Conservation (phyloP, 2,797 vertebrate species). For the Ceyx erithaca region DNA sequence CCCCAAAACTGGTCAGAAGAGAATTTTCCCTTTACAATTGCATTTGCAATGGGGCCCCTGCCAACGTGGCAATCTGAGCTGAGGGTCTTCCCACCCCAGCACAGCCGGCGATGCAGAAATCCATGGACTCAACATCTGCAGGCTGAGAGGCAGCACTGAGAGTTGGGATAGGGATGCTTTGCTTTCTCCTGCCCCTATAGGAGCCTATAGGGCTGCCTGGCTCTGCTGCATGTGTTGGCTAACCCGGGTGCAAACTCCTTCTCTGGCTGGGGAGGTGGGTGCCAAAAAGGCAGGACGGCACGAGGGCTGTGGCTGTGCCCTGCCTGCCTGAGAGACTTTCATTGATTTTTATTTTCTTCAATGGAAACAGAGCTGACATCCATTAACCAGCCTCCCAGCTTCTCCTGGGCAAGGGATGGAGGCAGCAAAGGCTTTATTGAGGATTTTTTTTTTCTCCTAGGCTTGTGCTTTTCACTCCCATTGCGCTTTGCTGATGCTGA, state of each 20-base stretch:
- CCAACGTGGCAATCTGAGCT: not conserved
- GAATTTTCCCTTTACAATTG: not conserved
- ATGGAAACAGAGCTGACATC: slow-evolving; percentile 62
- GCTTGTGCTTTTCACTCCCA: not conserved
- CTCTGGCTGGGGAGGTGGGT: not conserved
- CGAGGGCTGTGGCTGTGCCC: slow-evolving; percentile 1
- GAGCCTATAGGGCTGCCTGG: not conserved
- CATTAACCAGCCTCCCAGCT: slow-evolving; percentile 57
- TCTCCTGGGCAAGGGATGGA: not conserved
- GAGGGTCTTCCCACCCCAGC: not conserved
- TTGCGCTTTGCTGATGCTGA: not conserved
- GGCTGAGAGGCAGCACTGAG: not conserved
- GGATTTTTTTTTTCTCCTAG: not conserved
- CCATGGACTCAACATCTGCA: not conserved
- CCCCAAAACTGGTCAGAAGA: not conserved
- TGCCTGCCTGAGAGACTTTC: slow-evolving; percentile 64
- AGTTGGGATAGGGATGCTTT: not conserved
- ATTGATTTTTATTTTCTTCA: slow-evolving; percentile 77
- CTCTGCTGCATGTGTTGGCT: not conserved
- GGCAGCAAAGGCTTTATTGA: not conserved
- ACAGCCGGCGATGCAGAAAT: not conserved
- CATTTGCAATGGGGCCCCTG: not conserved
- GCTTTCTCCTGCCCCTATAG: not conserved
- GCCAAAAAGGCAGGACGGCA: not conserved
- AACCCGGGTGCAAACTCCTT: not conserved